These are phyloP conservation scores for Siniperca undulata DNA, from an alignment of 2,797 vertebrate genomes.

Conservation along the genomic window DNA sequence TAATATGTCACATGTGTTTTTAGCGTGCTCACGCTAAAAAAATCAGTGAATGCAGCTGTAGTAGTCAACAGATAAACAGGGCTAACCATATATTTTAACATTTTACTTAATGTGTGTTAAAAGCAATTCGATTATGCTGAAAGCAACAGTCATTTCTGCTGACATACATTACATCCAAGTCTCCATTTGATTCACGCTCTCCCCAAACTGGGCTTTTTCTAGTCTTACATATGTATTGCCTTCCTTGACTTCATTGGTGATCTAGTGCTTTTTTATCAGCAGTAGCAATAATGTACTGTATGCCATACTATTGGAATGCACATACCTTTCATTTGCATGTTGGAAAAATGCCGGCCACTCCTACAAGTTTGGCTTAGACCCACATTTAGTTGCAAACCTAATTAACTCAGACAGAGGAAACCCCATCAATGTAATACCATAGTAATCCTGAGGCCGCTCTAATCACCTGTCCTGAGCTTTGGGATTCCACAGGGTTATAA, in stretches of 20 bases:
- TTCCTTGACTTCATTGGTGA: neutral
- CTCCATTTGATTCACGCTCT: neutral
- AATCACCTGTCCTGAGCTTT: constrained; percentile 62
- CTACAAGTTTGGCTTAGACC: constrained; percentile 1
- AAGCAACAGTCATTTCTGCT: neutral
- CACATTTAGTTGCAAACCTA: constrained; percentile 30
- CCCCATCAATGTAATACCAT: constrained; percentile 54
- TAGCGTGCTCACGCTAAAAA: no score
- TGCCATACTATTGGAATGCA: neutral
- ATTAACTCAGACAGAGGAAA: constrained; percentile 51
- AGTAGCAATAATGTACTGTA: neutral
- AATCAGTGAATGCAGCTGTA: no score
- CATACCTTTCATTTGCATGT: neutral
- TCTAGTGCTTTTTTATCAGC: neutral
- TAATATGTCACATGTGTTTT: no score
- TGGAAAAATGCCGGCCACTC: neutral
- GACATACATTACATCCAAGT: neutral
- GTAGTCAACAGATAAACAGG: no score
- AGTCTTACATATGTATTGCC: neutral
- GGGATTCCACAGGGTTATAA: constrained; percentile 56
- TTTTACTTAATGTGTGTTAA: neutral
- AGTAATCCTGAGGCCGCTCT: constrained; percentile 64
- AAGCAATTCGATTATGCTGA: neutral
- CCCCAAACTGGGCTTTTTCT: neutral
- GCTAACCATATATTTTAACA: no score